Conservation (phyloP, 1,140 invertebrate genomes). For the Drosophila aff. region DNA sequence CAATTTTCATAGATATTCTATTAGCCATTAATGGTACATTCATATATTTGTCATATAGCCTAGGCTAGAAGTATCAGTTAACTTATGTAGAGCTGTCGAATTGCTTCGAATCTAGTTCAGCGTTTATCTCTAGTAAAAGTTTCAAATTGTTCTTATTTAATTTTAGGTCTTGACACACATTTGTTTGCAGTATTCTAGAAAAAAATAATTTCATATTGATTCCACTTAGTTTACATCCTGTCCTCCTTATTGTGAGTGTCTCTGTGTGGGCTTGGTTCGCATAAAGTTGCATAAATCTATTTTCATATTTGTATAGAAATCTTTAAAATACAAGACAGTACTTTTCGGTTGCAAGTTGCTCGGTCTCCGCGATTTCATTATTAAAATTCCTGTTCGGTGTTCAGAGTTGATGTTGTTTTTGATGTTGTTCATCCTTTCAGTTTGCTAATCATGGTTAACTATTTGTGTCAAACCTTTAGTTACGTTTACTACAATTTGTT, state of each 20-base stretch:
- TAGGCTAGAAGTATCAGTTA: slow-evolving; percentile 57
- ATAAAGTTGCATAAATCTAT: slow-evolving; percentile 50
- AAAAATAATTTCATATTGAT: slow-evolving; percentile 63
- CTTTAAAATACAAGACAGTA: slow-evolving; percentile 56
- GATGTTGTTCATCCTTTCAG: slow-evolving; percentile 7
- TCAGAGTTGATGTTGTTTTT: slow-evolving; percentile 46
- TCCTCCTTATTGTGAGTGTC: slow-evolving; percentile 45
- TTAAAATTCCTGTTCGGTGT: slow-evolving; percentile 76
- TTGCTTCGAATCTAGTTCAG: slow-evolving; percentile 53
- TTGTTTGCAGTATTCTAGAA: slow-evolving; percentile 44
- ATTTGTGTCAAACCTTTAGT: slow-evolving; percentile 55
- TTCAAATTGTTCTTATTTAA: slow-evolving; percentile 56
- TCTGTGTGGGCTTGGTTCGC: slow-evolving; percentile 45
- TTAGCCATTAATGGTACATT: slow-evolving; percentile 41
- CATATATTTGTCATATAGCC: slow-evolving; percentile 66
- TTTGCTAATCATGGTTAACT: slow-evolving; percentile 31
- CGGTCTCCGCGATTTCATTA: slow-evolving; percentile 49
- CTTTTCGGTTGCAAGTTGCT: slow-evolving; percentile 54
- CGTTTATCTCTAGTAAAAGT: slow-evolving; percentile 68
- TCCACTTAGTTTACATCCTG: slow-evolving; percentile 35
- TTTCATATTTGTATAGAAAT: slow-evolving; percentile 38
- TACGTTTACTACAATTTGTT: slow-evolving; percentile 62
- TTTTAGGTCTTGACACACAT: slow-evolving; percentile 60
- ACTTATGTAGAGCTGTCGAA: slow-evolving; percentile 44
- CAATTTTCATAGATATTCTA: slow-evolving; percentile 43